These are phyloP conservation scores for Botia almorhae DNA, from an alignment of 2,797 vertebrate species.

Conservation along the genomic window DNA sequence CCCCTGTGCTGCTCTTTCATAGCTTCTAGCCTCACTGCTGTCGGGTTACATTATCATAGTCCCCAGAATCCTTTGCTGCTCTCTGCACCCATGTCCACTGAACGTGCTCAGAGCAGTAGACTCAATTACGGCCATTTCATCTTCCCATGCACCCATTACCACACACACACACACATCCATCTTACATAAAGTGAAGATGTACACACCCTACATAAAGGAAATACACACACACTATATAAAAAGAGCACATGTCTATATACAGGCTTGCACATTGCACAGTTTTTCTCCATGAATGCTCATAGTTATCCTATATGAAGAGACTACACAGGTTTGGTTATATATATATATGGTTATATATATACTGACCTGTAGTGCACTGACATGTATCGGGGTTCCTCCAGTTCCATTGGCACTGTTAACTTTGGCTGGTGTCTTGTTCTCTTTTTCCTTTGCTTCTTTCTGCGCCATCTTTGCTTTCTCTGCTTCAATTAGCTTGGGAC, in stretches of 20 bases:
- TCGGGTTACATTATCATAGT: conserved; percentile 51
- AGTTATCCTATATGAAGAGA: too few relatives aligned
- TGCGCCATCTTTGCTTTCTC: conserved; percentile 91
- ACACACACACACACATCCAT: neutral
- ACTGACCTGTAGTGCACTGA: conserved; percentile 91
- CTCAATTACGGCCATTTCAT: conserved; percentile 56
- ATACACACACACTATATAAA: neutral
- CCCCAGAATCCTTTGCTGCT: conserved; percentile 50
- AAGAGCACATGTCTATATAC: neutral
- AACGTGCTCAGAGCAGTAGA: conserved; percentile 30
- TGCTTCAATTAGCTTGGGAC: conserved; percentile 89
- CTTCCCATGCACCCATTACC: conserved; percentile 31
- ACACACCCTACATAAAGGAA: conserved; percentile 57
- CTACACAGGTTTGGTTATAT: too few relatives aligned
- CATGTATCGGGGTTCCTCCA: conserved; percentile 91
- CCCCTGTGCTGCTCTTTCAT: conserved; percentile 20
- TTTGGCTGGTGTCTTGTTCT: conserved; percentile 83
- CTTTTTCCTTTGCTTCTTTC: conserved; percentile 83
- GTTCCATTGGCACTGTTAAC: conserved; percentile 91
- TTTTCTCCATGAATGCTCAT: neutral
- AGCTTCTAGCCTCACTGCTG: conserved; percentile 43
- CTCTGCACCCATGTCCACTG: conserved; percentile 44
- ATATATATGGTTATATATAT: neutral
- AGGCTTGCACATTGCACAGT: neutral
- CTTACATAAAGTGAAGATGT: conserved; percentile 23